Evolutionary conservation across 2,888 invertebrate genomes (phyloP).

Genomic region (Dermolepida albohirtum): DNA sequence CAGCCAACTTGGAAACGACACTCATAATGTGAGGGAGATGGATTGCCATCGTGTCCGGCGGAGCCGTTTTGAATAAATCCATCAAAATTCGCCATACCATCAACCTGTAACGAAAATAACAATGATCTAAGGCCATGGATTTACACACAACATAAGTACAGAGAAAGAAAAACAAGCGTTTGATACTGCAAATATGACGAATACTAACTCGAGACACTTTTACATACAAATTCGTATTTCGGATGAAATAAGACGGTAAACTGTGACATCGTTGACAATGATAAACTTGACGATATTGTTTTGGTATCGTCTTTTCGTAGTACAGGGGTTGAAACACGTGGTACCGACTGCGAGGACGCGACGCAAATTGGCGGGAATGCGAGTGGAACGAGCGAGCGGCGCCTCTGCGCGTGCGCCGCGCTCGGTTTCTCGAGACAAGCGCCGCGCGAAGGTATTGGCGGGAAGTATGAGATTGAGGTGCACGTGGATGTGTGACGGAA

Average conservation of each 20-base stretch:
- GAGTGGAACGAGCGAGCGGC: slow-evolving; percentile 12
- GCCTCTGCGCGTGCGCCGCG: slow-evolving; percentile 20
- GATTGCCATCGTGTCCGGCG: slow-evolving; percentile 59
- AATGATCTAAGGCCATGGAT: slow-evolving; percentile 36
- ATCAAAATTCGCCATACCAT: slow-evolving; percentile 70
- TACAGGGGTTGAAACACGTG: slow-evolving; percentile 37
- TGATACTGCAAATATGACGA: background rate
- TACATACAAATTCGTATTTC: too few relatives aligned
- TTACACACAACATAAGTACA: background rate
- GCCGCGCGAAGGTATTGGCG: slow-evolving; percentile 38
- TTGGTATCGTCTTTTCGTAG: slow-evolving; percentile 16
- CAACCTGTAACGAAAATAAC: slow-evolving; percentile 68
- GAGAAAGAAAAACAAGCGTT: background rate
- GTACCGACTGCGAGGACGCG: slow-evolving; percentile 23
- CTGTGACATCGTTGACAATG: too few relatives aligned
- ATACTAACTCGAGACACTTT: background rate
- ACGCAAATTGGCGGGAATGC: slow-evolving; percentile 43
- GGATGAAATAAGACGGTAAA: background rate
- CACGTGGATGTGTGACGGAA: slow-evolving; percentile 17
- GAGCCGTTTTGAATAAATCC: slow-evolving; percentile 68
- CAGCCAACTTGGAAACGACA: slow-evolving; percentile 64
- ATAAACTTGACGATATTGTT: slow-evolving; percentile 7
- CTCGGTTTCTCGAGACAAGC: slow-evolving; percentile 2
- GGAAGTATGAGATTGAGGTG: slow-evolving; percentile 28
- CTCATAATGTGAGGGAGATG: slow-evolving; percentile 67